A percentile compares a stretch with the other conserved stretches of the same genome.
Conservation (phyloP, 2,113 vertebrate genomes). For the Sitta europaea region DNA sequence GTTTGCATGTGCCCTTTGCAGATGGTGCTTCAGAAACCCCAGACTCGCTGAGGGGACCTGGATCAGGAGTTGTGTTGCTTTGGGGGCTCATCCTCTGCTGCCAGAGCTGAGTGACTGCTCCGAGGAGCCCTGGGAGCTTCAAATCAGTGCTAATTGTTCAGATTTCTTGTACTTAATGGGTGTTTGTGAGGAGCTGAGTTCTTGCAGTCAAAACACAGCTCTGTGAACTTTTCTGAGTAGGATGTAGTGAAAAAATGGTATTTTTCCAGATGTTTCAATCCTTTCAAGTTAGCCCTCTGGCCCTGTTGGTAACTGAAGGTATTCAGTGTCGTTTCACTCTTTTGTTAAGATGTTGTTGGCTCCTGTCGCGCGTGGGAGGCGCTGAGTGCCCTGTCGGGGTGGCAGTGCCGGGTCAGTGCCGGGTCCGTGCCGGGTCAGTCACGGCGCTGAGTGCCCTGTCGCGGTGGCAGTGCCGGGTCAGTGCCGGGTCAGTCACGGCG, state of each 20-base stretch:
- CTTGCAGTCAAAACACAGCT: background rate
- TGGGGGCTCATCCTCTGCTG: background rate
- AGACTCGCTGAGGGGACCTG: background rate
- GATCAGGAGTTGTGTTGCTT: fast-evolving
- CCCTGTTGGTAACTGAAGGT: background rate
- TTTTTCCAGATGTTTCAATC: background rate
- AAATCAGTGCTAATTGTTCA: background rate
- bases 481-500: too few relatives aligned
- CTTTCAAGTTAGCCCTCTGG: background rate
- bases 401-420: too few relatives aligned
- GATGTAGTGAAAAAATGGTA: background rate
- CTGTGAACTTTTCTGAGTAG: background rate
- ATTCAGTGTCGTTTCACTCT: background rate
- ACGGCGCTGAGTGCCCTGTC: too few relatives aligned
- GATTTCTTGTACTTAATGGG: background rate
- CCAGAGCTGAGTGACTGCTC: fast-evolving
- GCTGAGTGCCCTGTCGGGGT: background rate
- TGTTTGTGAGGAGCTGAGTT: background rate
- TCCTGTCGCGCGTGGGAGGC: fast-evolving
- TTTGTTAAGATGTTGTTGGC: background rate
- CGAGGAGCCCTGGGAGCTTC: background rate
- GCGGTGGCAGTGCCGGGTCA: too few relatives aligned
- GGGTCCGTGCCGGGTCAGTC: too few relatives aligned
- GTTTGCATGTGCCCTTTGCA: background rate
- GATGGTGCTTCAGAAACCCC: background rate